Evolutionary conservation across 2,113 vertebrate genomes (phyloP).

Genomic region (Promerops cafer): DNA sequence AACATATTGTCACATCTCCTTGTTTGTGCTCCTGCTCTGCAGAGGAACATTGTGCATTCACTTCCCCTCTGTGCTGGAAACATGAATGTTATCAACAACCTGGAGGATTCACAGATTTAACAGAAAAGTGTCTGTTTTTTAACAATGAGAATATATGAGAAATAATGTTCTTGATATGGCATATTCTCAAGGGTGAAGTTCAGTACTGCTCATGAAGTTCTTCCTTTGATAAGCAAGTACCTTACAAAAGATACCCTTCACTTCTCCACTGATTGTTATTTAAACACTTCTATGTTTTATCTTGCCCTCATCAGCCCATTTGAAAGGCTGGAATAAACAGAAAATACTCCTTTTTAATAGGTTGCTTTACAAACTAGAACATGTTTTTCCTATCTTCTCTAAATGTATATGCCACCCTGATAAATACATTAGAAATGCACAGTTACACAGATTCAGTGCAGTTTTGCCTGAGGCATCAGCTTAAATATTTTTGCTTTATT

Average conservation of each 20-base stretch:
- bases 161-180: not conserved
- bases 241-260: not conserved
- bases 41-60: fast-evolving
- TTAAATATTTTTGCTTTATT: not conserved
- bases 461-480: not conserved
- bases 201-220: not conserved
- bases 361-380: not conserved
- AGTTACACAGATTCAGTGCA: not conserved
- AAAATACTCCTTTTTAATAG: not conserved
- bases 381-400: not conserved
- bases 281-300: not conserved
- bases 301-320: not conserved
- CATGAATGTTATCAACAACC: not conserved
- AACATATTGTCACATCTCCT: not conserved
- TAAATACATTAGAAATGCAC: not conserved
- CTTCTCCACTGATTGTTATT: not conserved
- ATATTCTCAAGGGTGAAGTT: not conserved
- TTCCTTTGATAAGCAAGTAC: not conserved
- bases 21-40: not conserved
- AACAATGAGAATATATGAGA: not conserved
- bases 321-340: not conserved
- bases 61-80: not conserved
- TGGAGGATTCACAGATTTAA: not conserved
- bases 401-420: not conserved
- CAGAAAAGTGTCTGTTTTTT: not conserved